Evolutionary conservation across 2,113 vertebrate genomes (phyloP).

Genomic region (Burhinus oedicnemus): DNA sequence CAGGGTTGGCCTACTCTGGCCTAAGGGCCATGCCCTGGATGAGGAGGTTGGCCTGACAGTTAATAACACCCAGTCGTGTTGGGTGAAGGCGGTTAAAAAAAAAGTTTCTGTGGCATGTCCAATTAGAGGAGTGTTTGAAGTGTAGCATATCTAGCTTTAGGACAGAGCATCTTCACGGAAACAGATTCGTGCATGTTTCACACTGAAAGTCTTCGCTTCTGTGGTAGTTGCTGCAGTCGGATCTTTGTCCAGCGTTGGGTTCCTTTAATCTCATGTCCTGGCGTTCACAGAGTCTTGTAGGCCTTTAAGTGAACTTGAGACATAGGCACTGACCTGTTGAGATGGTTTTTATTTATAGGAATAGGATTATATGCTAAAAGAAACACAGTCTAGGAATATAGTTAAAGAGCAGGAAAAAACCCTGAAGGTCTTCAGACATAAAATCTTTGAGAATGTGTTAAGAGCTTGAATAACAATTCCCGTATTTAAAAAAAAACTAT

Average conservation of each 20-base stretch:
- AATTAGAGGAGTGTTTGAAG: background rate
- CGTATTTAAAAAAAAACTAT: background rate
- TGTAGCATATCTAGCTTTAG: accelerated
- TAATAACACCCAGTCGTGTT: accelerated
- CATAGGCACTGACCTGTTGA: background rate
- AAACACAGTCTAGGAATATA: background rate
- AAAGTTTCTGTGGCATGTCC: background rate
- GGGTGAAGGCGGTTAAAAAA: background rate
- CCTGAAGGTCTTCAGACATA: background rate
- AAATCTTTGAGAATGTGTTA: background rate
- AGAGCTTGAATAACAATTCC: background rate
- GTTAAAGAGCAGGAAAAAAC: background rate
- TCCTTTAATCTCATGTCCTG: background rate
- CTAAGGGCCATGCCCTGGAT: background rate
- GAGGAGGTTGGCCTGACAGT: accelerated
- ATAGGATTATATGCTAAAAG: background rate
- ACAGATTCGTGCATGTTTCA: accelerated
- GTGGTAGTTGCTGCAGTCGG: background rate
- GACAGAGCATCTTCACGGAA: background rate
- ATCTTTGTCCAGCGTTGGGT: background rate
- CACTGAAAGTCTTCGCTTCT: background rate
- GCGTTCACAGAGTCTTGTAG: background rate
- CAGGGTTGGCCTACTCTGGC: background rate
- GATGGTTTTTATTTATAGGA: background rate
- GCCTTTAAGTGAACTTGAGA: background rate